These are phyloP conservation scores for Cryptus armator DNA, from an alignment of 2,888 invertebrate species.

Conservation along the genomic window DNA sequence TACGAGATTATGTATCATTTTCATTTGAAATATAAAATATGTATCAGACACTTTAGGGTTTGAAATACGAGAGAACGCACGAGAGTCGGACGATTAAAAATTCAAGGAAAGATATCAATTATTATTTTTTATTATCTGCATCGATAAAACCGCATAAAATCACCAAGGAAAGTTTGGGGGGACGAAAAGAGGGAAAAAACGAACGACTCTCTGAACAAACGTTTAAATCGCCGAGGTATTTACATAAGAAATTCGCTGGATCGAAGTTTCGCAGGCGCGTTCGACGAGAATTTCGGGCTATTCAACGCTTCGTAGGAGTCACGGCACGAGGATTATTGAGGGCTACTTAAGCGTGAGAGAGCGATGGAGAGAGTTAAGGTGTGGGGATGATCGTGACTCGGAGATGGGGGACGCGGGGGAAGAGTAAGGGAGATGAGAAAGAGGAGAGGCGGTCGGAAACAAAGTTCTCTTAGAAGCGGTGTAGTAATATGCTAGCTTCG, in stretches of 20 bases:
- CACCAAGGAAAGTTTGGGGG: not conserved
- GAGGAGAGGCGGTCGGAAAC: constrained; percentile 39
- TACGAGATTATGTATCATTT: not conserved
- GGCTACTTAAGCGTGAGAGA: constrained; percentile 44
- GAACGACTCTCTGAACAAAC: constrained; percentile 31
- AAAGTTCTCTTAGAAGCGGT: constrained; percentile 47
- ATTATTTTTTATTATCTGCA: not conserved
- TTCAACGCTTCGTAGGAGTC: constrained; percentile 36
- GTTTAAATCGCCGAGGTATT: constrained; percentile 43
- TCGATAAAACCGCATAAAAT: not conserved
- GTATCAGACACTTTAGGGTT: too few species aligned
- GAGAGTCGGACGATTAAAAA: too few species aligned
- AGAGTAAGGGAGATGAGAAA: constrained; percentile 17
- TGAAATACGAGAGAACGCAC: too few species aligned
- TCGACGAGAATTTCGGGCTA: constrained; percentile 50
- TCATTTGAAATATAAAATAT: too few species aligned
- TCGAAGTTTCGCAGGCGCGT: constrained; percentile 10
- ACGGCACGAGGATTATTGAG: constrained; percentile 55
- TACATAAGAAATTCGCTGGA: constrained; percentile 51
- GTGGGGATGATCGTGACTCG: constrained; percentile 8
- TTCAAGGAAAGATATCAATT: not conserved
- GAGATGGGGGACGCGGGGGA: not conserved
- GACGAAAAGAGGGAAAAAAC: not conserved
- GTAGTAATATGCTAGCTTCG: constrained; percentile 54
- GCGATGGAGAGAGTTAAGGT: constrained; percentile 9